Base-by-base conservation (phyloP, 2,113 vertebrate genomes). In the Carassius carassius region DNA sequence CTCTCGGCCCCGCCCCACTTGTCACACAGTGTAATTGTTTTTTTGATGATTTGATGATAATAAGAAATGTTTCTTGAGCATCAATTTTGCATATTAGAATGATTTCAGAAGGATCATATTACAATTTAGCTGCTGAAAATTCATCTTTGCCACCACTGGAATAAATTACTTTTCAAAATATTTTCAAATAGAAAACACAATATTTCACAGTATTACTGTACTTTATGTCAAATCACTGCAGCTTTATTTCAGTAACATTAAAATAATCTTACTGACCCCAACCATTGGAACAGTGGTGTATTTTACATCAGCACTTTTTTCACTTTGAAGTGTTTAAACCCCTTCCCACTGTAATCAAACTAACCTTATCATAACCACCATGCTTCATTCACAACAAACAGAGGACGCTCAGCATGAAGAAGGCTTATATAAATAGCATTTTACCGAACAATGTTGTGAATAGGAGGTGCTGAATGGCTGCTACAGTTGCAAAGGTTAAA, bases 341-440 rank as follows among this genome's bases (percentile, higher is more conserved):
- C 51, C 35, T 72, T 81, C 70, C 80, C 83, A 58, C 75, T 41
- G 76, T 82, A 51, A 92, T 92, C 89, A 90, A 88, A 91, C 91
- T 93, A 92, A 93, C 92, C 93, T 95, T 92, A 91, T 94, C 91
- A 93, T 91, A 93, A 92, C 87, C 92, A 84, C 89, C 93, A 86
- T 88, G 92, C 91, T 90, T 91, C 92, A 93, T 93, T 94, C 94
- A 93, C 90, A 94, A 92, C 92, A 93, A 93, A 91, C 90, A 88
- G 93, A 93, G 92, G 90, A 93, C 92, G 92, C 90, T 90, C 80
- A 86, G 89, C 90, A 91, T 86, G 88, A 91, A 91, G 91, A 89
- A 85, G 83, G 87, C 81, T 86, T 56, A 91, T 94, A 94, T 92
- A 92, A 94, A 95, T 94, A 95, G 93, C 90, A 88, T 91, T 95